Base-by-base conservation (phyloP, 2,888 invertebrate genomes). In the Rotaria socialis region DNA sequence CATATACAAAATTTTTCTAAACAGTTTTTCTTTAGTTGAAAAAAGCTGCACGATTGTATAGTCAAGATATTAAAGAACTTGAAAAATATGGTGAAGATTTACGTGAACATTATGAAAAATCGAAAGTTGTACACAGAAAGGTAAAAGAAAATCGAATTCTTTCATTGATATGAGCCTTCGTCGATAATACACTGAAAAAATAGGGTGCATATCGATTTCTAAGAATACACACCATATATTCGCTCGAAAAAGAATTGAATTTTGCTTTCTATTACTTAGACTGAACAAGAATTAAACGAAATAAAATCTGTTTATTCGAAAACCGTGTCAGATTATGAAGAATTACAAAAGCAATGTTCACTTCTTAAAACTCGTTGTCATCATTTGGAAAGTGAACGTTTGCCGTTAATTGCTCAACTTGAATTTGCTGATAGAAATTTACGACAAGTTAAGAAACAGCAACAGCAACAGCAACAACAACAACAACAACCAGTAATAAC, bases 41-140 rank as follows among this genome's bases (percentile, higher is more conserved):
- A 67, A 35, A 41, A 67, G 67, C 67, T 11, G 67, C 67, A 35
- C 7, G 41, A 67, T 67, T 67, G 19, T 67, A 35, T 35, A 67
- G 35, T 67, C 67, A 67, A 67, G 67, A 67, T 67, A 80, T 80
- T 2, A 43, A 47, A 47, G 47, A 47, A 47, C 80, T 80, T 22
- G 80, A 47, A 80, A 80, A 80, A 80, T 80, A 80, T n/a, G 80
- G 80, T n/a, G 80, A 80, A 80, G 80, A 80, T 80, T n/a, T 80
- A 80, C 80, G 24, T 47, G 80, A 80, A 80, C 80, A 80, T 80
- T 80, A 80, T 47, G 47, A 80, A 47, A 80, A 80, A 43, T 43
- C 43, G 5, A 80, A 80, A 80, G 11, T 80, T 22, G 47, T 22
- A 47, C 47, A 47, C 47, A 80, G 47, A 80, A 80, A 80, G 24